Evolutionary conservation across 2,797 vertebrate genomes (phyloP), one percentile per base, ranked within the genome.

Genomic region (Manis javanica): DNA sequence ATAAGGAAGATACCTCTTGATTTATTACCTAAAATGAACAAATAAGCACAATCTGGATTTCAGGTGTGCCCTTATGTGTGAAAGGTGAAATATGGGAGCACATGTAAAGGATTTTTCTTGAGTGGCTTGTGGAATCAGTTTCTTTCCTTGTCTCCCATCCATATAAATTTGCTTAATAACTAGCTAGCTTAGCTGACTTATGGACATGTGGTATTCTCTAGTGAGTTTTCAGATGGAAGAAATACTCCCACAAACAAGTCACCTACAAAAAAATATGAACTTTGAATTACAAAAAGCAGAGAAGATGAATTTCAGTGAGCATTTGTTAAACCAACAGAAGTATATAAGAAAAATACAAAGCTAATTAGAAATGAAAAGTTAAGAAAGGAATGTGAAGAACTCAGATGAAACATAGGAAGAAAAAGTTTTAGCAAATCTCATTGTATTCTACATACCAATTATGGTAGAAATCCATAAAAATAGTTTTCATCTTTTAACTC

Each of bases 231-330:
- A 96, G 96, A 59, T 66, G 39, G 81, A 92, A 90, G 51, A 78
- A 90, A 95, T 78, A 89, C 69, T 96, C 42, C 85, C 71, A 96
- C 69, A 97, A 95, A 51, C 71, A 92, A 96, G 55, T 95, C 78
- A 95, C 93, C 92, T 97, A 97, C 37, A 94, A 97, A 97, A 97
- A 96, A 96, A 91, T 53, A 93, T 92, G 72, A 94, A 92, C 92
- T 92, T 46, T 68, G 57, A 93, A 96, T 95, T 96, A 97, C 79
- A 98, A 96, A 97, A 91, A 95, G 72, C 84, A 93, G 84, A 94
- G 68, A 89, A 64, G 95, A 96, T 90, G 89, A 94, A 97, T 91
- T 95, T 93, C 85, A 91, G 63, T 87, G 66, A 96, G 68, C 74
- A 96, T 77, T 97, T 78, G 96, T 94, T 81, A 97, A 79, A 94